These are phyloP conservation scores for Acanthosepion pharaonis DNA, from an alignment of 2,888 invertebrate genomes.

Conservation along the genomic window DNA sequence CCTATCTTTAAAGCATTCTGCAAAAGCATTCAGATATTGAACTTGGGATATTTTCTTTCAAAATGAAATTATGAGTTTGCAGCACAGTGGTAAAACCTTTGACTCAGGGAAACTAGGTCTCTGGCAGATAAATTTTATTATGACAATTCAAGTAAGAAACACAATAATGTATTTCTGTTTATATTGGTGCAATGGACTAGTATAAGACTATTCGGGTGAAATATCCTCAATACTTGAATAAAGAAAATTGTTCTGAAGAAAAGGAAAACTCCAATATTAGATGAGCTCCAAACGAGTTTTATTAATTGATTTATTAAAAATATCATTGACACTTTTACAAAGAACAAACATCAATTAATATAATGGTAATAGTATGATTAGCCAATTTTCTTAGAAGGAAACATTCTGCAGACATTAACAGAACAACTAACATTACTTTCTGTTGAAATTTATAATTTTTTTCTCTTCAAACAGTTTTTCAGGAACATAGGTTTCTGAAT, in stretches of 20 bases:
- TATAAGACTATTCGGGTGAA: neutral
- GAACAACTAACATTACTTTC: too few relatives aligned
- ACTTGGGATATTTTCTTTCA: constrained; percentile 33
- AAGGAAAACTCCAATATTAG: neutral
- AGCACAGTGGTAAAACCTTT: neutral
- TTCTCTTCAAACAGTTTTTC: too few relatives aligned
- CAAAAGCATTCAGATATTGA: neutral
- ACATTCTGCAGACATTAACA: too few relatives aligned
- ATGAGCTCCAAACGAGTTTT: neutral
- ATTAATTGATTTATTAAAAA: neutral
- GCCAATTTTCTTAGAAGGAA: too few relatives aligned
- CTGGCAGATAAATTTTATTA: neutral
- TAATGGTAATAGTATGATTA: too few relatives aligned
- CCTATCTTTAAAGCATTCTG: neutral
- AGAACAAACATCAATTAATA: neutral
- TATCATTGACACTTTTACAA: neutral
- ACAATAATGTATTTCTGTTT: neutral
- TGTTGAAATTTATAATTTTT: too few relatives aligned
- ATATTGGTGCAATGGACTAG: neutral
- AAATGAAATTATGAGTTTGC: neutral
- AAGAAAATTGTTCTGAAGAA: neutral
- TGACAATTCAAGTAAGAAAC: neutral
- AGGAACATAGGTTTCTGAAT: too few relatives aligned
- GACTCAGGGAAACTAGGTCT: neutral
- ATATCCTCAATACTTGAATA: neutral